A percentile compares a stretch with the other conserved stretches of the same genome.
These are phyloP conservation scores for Apamea anceps DNA, from an alignment of 2,888 invertebrate genomes.

Conservation along the genomic window DNA sequence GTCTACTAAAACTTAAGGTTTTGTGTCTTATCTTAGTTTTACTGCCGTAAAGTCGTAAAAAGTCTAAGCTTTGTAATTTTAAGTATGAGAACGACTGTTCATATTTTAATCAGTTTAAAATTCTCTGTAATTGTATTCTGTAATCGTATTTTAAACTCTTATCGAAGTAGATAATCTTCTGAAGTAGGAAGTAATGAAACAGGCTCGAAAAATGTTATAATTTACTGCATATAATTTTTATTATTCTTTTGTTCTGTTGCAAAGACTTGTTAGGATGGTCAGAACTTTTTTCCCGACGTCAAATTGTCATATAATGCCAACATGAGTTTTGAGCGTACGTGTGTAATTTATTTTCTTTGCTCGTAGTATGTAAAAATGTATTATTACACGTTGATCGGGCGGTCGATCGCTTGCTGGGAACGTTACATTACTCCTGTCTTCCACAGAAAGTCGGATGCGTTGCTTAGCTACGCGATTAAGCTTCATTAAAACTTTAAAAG, in stretches of 20 bases:
- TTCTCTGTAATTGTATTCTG: conserved; percentile 51
- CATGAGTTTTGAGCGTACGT: conserved; percentile 66
- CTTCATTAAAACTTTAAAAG: neutral
- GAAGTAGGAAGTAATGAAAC: conserved; percentile 50
- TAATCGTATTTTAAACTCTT: conserved; percentile 50
- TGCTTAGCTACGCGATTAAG: conserved; percentile 16
- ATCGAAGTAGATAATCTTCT: conserved; percentile 53
- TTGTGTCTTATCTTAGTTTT: conserved; percentile 42
- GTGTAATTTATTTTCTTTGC: conserved; percentile 72
- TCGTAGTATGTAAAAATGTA: conserved; percentile 78
- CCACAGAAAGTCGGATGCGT: conserved; percentile 57
- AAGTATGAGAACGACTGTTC: conserved; percentile 48
- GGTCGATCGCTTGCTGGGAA: conserved; percentile 74
- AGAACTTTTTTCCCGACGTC: conserved; percentile 55
- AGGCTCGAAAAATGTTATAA: conserved; percentile 39
- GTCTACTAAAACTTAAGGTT: conserved; percentile 36
- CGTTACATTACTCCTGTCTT: conserved; percentile 68
- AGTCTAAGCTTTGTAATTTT: conserved; percentile 34
- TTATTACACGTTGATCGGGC: conserved; percentile 78
- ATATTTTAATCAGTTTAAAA: conserved; percentile 52
- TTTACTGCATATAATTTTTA: conserved; percentile 34
- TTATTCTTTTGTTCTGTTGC: conserved; percentile 51
- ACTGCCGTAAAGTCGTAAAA: conserved; percentile 32
- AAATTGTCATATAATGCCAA: conserved; percentile 68
- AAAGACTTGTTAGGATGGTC: conserved; percentile 49